phyloP scores from a whole-genome alignment of 2,888 invertebrate species.

The Stictocephala bisonia region DNA sequence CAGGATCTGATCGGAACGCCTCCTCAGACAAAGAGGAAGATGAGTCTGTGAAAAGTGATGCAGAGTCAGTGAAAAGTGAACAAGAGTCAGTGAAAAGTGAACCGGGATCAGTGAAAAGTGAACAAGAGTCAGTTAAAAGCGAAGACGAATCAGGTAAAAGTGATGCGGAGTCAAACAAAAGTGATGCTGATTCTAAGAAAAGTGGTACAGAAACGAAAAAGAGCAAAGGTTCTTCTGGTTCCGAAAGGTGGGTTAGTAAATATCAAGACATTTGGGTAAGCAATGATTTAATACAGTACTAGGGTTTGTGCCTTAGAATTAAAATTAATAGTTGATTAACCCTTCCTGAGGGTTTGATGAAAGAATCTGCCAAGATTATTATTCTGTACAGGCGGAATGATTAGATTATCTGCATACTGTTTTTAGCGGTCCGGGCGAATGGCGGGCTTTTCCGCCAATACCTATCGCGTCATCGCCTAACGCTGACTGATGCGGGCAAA shows the following conservation, averaged over 20 bases:
- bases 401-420: too few relatives aligned
- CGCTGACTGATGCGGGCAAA: too few relatives aligned
- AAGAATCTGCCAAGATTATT: too few relatives aligned
- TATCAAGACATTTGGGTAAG: too few relatives aligned
- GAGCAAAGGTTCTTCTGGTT: slow-evolving; percentile 63
- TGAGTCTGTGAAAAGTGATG: slow-evolving; percentile 6
- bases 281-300: too few relatives aligned
- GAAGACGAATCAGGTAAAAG: slow-evolving; percentile 44
- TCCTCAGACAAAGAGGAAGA: slow-evolving; percentile 43
- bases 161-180: slow-evolving; percentile 9
- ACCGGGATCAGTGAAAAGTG: slow-evolving; percentile 49
- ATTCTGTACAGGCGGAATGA: too few relatives aligned
- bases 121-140: slow-evolving; percentile 50
- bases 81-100: slow-evolving; percentile 58
- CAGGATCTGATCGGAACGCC: slow-evolving; percentile 70
- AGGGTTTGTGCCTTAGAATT: too few relatives aligned
- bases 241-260: slow-evolving; percentile 82
- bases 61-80: slow-evolving; percentile 42
- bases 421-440: too few relatives aligned
- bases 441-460: too few relatives aligned
- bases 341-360: too few relatives aligned
- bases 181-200: neutral
- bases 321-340: too few relatives aligned
- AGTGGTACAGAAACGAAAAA: neutral
- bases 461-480: too few relatives aligned